A percentile compares a stretch with the other conserved stretches of the same genome.
Evolutionary conservation across 2,113 vertebrate species (phyloP).

Genomic region (Gnathonemus longibarbis): DNA sequence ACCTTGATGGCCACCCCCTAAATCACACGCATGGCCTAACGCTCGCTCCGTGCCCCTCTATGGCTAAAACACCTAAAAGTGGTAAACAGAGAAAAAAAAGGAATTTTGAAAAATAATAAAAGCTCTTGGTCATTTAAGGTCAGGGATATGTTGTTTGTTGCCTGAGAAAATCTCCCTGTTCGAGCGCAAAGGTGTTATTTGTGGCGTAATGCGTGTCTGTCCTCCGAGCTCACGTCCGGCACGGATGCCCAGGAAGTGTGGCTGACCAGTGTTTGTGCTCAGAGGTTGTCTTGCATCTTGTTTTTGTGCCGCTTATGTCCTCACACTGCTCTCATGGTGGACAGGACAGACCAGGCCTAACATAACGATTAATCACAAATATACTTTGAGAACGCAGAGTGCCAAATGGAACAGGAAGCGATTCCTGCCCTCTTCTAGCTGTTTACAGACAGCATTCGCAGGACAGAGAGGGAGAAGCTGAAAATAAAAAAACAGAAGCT

Average conservation of each 20-base stretch:
- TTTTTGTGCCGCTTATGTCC: neutral
- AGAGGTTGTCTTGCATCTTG: neutral
- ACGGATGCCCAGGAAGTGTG: neutral
- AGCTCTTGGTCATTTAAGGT: constrained; percentile 18
- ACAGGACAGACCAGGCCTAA: neutral
- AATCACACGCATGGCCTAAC: neutral
- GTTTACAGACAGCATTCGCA: neutral
- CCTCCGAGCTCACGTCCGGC: neutral
- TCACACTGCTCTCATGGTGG: neutral
- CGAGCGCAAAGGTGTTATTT: constrained; percentile 13
- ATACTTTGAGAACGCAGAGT: neutral
- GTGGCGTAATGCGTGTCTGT: constrained; percentile 3
- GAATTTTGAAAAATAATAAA: neutral
- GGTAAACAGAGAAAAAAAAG: neutral
- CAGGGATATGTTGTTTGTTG: constrained; percentile 5
- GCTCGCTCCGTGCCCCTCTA: neutral
- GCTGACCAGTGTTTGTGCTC: neutral
- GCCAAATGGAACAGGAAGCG: neutral
- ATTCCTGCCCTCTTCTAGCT: neutral
- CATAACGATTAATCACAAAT: neutral
- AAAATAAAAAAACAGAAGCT: neutral
- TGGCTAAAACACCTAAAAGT: neutral
- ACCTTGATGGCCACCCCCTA: neutral
- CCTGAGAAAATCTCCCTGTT: neutral
- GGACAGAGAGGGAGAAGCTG: neutral